Conservation (phyloP, 2,113 vertebrate species). For the Himantopus leucocephalus region DNA sequence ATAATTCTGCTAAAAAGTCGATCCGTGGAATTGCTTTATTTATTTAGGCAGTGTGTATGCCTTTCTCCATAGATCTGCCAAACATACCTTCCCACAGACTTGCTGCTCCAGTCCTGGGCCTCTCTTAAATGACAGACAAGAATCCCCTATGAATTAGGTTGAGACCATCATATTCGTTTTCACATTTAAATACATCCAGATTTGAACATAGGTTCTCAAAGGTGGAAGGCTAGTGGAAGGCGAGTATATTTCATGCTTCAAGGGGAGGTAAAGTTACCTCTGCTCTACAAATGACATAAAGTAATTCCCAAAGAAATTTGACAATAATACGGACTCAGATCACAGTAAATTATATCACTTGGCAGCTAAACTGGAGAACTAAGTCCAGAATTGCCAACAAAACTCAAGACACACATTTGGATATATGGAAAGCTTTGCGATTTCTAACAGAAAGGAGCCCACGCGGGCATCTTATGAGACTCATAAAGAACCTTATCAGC, state of each 20-base stretch:
- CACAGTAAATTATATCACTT: constrained; percentile 32
- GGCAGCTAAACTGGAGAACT: constrained; percentile 17
- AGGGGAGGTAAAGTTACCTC: constrained; percentile 35
- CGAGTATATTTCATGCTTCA: constrained; percentile 39
- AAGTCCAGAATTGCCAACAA: constrained; percentile 24
- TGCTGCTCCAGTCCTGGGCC: neutral
- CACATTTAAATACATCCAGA: constrained; percentile 65
- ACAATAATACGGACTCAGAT: neutral
- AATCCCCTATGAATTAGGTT: constrained; percentile 1
- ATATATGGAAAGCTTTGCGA: constrained; percentile 25
- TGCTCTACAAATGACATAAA: constrained; percentile 39
- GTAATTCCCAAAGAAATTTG: constrained; percentile 31
- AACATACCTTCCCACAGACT: constrained; percentile 26
- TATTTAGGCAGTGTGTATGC: neutral
- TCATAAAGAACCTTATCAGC: constrained; percentile 58
- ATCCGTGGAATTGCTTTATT: constrained; percentile 13
- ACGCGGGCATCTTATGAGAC: constrained; percentile 32
- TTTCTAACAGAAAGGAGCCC: constrained; percentile 32
- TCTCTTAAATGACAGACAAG: constrained; percentile 18
- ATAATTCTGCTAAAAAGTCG: constrained; percentile 10
- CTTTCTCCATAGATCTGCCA: neutral
- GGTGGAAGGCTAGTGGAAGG: constrained; percentile 36
- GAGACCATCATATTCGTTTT: constrained; percentile 36
- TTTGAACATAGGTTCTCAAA: constrained; percentile 29
- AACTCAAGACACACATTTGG: neutral